Evolutionary conservation across 2,113 vertebrate species (phyloP).

Genomic region (Proterorhinus semilunaris): DNA sequence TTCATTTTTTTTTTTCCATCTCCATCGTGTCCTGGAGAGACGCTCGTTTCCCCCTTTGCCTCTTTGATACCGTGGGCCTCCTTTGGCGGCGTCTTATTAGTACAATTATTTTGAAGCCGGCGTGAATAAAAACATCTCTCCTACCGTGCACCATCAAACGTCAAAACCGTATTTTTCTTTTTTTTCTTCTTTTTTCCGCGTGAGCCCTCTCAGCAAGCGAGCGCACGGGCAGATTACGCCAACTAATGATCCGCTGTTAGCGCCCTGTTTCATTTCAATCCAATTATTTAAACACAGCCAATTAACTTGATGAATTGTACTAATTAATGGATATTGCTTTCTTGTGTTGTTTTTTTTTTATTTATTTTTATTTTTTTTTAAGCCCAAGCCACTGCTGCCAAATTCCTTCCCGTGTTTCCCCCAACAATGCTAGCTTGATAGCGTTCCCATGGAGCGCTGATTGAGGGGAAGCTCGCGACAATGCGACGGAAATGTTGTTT

Average conservation of each 20-base stretch:
- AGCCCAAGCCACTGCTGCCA: slow-evolving; percentile 30
- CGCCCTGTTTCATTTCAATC: slow-evolving; percentile 40
- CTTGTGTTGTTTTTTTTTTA: slow-evolving; percentile 29
- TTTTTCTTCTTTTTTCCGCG: too few relatives aligned
- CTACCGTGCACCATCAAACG: slow-evolving; percentile 24
- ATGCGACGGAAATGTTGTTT: not conserved
- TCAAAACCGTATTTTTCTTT: slow-evolving; percentile 13
- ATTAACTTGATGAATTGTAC: slow-evolving; percentile 56
- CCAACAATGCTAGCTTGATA: slow-evolving; percentile 5
- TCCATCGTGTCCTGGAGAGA: not conserved
- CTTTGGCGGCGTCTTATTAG: slow-evolving; percentile 29
- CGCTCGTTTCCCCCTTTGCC: not conserved
- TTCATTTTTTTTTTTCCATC: slow-evolving; percentile 14
- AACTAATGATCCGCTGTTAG: slow-evolving; percentile 52
- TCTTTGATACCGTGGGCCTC: slow-evolving; percentile 27
- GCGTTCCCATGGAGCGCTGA: slow-evolving; percentile 6
- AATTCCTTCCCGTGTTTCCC: slow-evolving; percentile 5
- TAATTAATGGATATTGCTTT: slow-evolving; percentile 50
- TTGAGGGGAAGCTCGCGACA: slow-evolving; percentile 8
- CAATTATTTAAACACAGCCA: slow-evolving; percentile 61
- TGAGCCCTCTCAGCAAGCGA: slow-evolving; percentile 4
- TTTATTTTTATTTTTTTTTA: slow-evolving; percentile 31
- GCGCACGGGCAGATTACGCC: slow-evolving; percentile 39
- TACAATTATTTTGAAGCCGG: slow-evolving; percentile 35
- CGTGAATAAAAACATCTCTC: slow-evolving; percentile 22